Percentiles rank a stretch among this genome's conserved stretches.
These are phyloP conservation scores for Clarias gariepinus DNA, from an alignment of 2,113 vertebrate species.

Conservation along the genomic window DNA sequence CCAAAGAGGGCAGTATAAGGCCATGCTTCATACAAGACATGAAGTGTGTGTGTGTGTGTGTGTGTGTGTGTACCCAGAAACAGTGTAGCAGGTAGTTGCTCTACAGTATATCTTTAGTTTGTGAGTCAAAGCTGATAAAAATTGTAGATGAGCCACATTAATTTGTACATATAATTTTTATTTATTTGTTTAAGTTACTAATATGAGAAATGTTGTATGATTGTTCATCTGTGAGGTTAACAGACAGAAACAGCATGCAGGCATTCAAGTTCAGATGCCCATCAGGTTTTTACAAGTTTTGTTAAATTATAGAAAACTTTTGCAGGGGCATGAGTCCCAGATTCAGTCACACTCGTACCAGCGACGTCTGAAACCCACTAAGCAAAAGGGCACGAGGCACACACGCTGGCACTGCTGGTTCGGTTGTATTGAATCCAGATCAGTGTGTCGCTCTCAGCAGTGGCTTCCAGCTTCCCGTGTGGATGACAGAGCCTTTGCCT, in stretches of 20 bases:
- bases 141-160: background rate
- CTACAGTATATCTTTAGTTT: background rate
- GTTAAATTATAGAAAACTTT: conserved; percentile 7
- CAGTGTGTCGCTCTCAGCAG: conserved; percentile 41
- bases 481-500: conserved; percentile 39
- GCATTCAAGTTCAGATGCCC: background rate
- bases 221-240: conserved; percentile 7
- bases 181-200: background rate
- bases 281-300: background rate
- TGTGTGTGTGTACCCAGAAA: background rate
- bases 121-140: background rate
- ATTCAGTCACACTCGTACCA: background rate
- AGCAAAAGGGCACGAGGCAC: conserved; percentile 11
- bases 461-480: conserved; percentile 26
- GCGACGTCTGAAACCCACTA: background rate
- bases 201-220: conserved; percentile 11
- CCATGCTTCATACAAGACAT: conserved; percentile 10
- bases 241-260: conserved; percentile 29
- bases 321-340: conserved; percentile 20
- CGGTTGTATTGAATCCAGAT: conserved; percentile 35
- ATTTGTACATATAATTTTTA: background rate
- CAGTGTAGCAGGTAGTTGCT: background rate
- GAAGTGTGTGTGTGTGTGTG: too few relatives aligned
- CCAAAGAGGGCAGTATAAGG: conserved; percentile 60
- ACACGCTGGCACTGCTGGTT: conserved; percentile 8